phyloP scores from a whole-genome alignment of 2,113 vertebrate species.

The Pelecanoides urinatrix region DNA sequence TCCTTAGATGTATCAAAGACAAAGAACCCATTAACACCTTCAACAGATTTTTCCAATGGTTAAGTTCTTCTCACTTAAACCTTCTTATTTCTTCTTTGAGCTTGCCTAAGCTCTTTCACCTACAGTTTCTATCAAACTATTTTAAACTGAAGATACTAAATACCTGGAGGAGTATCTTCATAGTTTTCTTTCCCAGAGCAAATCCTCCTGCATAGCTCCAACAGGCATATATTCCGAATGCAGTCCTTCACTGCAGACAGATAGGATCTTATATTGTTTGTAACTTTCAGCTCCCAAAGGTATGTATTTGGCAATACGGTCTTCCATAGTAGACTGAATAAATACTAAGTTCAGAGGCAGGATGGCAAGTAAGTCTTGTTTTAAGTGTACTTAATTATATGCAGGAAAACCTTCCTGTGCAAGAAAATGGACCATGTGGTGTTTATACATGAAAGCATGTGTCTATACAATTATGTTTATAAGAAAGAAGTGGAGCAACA shows the following conservation, averaged over 20 bases:
- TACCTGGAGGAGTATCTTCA: background rate
- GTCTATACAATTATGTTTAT: background rate
- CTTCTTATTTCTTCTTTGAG: background rate
- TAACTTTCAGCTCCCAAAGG: background rate
- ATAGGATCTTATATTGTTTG: background rate
- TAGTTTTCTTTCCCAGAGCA: background rate
- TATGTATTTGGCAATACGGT: background rate
- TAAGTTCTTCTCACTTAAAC: background rate
- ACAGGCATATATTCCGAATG: background rate
- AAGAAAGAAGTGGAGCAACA: background rate
- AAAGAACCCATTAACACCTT: background rate
- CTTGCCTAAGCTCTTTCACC: background rate
- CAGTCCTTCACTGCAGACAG: background rate
- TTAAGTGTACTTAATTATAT: background rate
- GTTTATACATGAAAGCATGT: background rate
- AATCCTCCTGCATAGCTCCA: background rate
- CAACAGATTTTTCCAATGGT: background rate
- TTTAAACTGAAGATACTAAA: background rate
- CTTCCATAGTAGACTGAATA: background rate
- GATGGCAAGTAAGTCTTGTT: background rate
- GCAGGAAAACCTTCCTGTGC: background rate
- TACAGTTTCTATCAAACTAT: background rate
- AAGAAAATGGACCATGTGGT: background rate
- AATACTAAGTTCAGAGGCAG: background rate
- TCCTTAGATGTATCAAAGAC: background rate